A percentile compares a stretch with the other conserved stretches of the same genome.
Conservation (phyloP, 2,888 invertebrate genomes). For the Acleris laterana region DNA sequence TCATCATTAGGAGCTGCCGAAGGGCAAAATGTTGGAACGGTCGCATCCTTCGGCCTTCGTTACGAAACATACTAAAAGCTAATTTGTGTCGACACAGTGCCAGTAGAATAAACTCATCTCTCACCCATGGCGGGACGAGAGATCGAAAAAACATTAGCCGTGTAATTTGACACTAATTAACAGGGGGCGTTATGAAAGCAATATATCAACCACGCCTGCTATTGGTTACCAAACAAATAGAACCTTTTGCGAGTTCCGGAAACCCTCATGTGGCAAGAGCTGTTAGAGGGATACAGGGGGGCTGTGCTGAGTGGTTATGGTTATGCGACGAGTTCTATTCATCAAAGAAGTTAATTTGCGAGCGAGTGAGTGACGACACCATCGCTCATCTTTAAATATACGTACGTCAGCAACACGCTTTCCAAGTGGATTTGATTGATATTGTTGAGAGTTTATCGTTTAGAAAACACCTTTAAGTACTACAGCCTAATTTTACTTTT, state of each 20-base stretch:
- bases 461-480: no score
- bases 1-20: slow-evolving; percentile 32
- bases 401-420: slow-evolving; percentile 63
- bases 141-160: slow-evolving; percentile 67
- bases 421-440: neutral
- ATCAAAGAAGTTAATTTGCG: slow-evolving; percentile 81
- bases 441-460: no score
- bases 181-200: slow-evolving; percentile 73
- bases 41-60: slow-evolving; percentile 13
- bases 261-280: slow-evolving; percentile 39
- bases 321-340: slow-evolving; percentile 62
- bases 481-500: neutral
- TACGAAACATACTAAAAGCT: slow-evolving; percentile 32
- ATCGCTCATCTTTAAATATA: slow-evolving; percentile 73
- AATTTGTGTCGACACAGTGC: slow-evolving; percentile 40
- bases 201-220: slow-evolving; percentile 75
- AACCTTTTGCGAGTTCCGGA: slow-evolving; percentile 47
- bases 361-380: slow-evolving; percentile 77
- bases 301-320: slow-evolving; percentile 53
- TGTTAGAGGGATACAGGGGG: slow-evolving; percentile 40
- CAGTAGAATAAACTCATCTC: slow-evolving; percentile 40
- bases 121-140: slow-evolving; percentile 37
- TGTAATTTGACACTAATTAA: slow-evolving; percentile 80
- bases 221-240: slow-evolving; percentile 51
- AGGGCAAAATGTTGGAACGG: slow-evolving; percentile 17